phyloP scores from a whole-genome alignment of 2,888 invertebrate species.

The Kuschelorhynchus macadamiae region DNA sequence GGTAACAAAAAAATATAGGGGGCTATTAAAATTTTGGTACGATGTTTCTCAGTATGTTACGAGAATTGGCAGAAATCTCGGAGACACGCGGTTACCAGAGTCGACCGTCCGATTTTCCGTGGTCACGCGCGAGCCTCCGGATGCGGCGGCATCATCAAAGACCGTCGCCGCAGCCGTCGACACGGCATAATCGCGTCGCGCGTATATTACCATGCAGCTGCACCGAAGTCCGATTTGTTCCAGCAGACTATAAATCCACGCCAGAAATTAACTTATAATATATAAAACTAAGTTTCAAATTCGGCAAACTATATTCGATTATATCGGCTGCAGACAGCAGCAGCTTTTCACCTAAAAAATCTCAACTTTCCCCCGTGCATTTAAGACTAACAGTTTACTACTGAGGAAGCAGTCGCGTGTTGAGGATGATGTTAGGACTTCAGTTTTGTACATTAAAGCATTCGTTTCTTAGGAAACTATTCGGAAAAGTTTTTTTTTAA shows the following conservation, averaged over 20 bases:
- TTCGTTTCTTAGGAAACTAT: too few relatives aligned
- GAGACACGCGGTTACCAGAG: constrained; percentile 32
- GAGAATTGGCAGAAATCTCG: constrained; percentile 23
- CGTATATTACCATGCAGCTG: constrained; percentile 46
- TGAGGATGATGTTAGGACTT: too few relatives aligned
- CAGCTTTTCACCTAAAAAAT: too few relatives aligned
- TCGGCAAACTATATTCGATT: neutral
- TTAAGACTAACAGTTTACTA: too few relatives aligned
- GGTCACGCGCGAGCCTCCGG: constrained; percentile 65
- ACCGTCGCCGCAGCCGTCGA: constrained; percentile 53
- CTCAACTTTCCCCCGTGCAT: too few relatives aligned
- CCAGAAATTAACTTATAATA: constrained; percentile 18
- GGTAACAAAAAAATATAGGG: too few relatives aligned
- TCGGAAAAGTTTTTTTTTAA: too few relatives aligned
- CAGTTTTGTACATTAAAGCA: too few relatives aligned
- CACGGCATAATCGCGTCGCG: constrained; percentile 52
- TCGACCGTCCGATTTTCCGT: constrained; percentile 61
- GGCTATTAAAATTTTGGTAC: too few relatives aligned
- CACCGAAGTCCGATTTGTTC: constrained; percentile 32
- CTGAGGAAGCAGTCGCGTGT: too few relatives aligned
- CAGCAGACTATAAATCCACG: constrained; percentile 30
- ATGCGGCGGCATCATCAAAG: constrained; percentile 60
- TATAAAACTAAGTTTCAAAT: constrained; percentile 15
- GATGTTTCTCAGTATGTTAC: too few relatives aligned
- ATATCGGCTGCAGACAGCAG: too few relatives aligned